Base-by-base conservation (phyloP, 2,113 vertebrate species). In the Tautogolabrus adspersus region DNA sequence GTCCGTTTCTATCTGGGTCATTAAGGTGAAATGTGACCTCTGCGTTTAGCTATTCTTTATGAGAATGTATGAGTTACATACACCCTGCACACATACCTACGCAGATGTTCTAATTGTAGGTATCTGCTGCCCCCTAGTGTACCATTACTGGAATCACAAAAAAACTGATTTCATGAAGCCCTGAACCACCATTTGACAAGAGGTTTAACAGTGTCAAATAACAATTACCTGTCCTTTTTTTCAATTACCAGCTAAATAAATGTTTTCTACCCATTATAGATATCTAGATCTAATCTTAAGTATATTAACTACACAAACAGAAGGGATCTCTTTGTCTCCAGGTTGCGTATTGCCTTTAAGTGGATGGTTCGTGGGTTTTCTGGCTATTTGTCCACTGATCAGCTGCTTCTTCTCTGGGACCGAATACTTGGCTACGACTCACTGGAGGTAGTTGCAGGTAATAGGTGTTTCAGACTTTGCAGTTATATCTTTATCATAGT, bases 301-400 rank as follows among this genome's bases (percentile, higher is more conserved):
- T 34, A 34, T 34, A 34, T 34, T 3, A 34, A 34, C 30, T 34
- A 34, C 30, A 34, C 30, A 34, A 34, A 34, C 30, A 34, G 30
- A 34, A 34, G 6, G 30, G 30, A 34, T 34, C 30, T 26, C 26
- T 37, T 38, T 73, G n/a, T 57, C n/a, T 10, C 4, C 71, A 99
- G 98, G 79, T 93, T 99, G 80, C 95, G 97, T 18, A 97, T 99
- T 74, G 97, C 98, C 51, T 99, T 99, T 87, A 99, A 99, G 73
- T 99, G 98, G 98, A 98, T 99, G 96, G 97, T 98, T 34, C 95
- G 97, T 61, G 98, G 96, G 49, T 99, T 99, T 87, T 99, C 98
- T 30, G 98, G 98, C 58, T 99, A 99, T 86, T 95, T 99, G 80
- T 97, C 97, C 69, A 98, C 98, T 22, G 97, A 99, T 91, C 98